A percentile compares a stretch with the other conserved stretches of the same genome.
These are phyloP conservation scores for Helostoma temminkii DNA, from an alignment of 2,797 vertebrate species.

Conservation along the genomic window DNA sequence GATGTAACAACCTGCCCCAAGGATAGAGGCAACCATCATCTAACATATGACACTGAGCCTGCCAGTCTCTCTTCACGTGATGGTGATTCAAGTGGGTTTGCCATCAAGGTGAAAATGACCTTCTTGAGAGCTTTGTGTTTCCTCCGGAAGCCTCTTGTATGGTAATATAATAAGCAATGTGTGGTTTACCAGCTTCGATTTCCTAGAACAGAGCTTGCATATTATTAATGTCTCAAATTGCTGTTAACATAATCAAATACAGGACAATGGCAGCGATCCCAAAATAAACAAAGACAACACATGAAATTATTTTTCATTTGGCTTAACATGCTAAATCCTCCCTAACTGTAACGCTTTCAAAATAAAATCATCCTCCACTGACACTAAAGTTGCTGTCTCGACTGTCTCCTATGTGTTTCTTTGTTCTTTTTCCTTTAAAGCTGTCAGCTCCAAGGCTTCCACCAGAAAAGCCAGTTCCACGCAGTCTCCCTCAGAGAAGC, in stretches of 20 bases:
- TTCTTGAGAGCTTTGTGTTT: conserved; percentile 44
- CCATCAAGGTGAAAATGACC: conserved; percentile 67
- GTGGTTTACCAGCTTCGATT: conserved; percentile 38
- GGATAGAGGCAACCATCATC: conserved; percentile 34
- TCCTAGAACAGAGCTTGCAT: conserved; percentile 36
- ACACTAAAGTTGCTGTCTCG: conserved; percentile 51
- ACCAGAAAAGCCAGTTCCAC: conserved; percentile 54
- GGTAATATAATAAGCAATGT: conserved; percentile 45
- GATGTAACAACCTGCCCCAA: conserved; percentile 54
- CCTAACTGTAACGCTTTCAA: conserved; percentile 42
- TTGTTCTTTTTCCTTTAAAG: conserved; percentile 62
- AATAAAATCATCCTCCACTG: conserved; percentile 43
- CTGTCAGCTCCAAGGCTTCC: conserved; percentile 62
- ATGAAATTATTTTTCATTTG: conserved; percentile 15
- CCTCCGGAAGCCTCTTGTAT: conserved; percentile 40
- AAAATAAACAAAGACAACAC: conserved; percentile 47
- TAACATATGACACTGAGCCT: conserved; percentile 16
- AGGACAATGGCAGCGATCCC: conserved; percentile 13
- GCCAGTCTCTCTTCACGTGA: conserved; percentile 3
- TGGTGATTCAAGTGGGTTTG: conserved; percentile 37
- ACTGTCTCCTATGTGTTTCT: conserved; percentile 49
- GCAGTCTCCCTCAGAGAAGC: conserved; percentile 67
- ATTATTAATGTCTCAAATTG: conserved; percentile 19
- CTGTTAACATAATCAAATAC: conserved; percentile 48
- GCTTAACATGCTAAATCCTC: conserved; percentile 46